phyloP scores from a whole-genome alignment of 2,888 invertebrate genomes.

The Drymonia ruficornis region DNA sequence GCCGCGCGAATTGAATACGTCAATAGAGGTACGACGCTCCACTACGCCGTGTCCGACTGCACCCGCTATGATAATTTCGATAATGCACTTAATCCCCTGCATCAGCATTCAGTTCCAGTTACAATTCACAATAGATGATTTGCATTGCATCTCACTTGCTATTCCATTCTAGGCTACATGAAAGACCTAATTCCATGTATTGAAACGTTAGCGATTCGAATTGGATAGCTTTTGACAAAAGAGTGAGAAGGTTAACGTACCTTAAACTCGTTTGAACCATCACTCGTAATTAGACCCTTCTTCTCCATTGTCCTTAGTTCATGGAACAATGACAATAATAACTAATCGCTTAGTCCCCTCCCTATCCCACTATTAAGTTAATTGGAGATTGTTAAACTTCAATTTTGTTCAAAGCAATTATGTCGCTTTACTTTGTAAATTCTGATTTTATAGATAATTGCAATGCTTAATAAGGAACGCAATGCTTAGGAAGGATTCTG shows the following conservation, averaged over 20 bases:
- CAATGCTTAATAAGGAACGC: constrained; percentile 10
- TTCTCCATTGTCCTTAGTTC: constrained; percentile 66
- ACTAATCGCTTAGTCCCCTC: constrained; percentile 58
- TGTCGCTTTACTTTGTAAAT: background rate
- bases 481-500: constrained; percentile 24
- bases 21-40: constrained; percentile 31
- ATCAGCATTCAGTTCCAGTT: constrained; percentile 45
- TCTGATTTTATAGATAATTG: background rate
- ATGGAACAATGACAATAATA: constrained; percentile 62
- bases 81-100: constrained; percentile 47
- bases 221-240: constrained; percentile 26
- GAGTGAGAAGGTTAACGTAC: constrained; percentile 52
- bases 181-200: constrained; percentile 16
- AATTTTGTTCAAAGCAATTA: constrained; percentile 19
- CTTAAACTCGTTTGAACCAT: constrained; percentile 48
- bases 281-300: constrained; percentile 64
- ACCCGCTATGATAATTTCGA: constrained; percentile 51
- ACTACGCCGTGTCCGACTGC: constrained; percentile 39
- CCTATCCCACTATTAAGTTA: constrained; percentile 56
- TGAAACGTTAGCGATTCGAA: constrained; percentile 5
- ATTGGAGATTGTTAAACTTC: constrained; percentile 50
- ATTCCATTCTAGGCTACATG: constrained; percentile 18
- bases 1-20: constrained; percentile 13
- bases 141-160: constrained; percentile 29
- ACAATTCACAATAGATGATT: constrained; percentile 49